Conservation (phyloP, 2,113 vertebrate species). For the Orthonyx spaldingii region DNA sequence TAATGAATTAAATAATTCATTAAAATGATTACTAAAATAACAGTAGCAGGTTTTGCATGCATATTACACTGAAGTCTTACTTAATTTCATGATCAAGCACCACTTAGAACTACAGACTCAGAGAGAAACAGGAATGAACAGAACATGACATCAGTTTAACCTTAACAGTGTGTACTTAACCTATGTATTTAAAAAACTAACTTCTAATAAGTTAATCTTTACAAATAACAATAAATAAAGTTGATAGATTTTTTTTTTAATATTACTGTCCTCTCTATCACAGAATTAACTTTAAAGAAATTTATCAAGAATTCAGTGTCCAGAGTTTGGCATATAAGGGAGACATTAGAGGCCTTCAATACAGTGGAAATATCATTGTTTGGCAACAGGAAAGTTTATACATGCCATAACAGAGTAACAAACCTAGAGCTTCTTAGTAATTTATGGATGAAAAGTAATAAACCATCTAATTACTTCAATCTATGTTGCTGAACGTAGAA, state of each 20-base stretch:
- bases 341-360: neutral
- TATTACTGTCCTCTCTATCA: neutral
- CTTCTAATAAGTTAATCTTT: neutral
- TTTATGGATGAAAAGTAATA: neutral
- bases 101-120: neutral
- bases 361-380: neutral
- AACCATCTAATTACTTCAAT: constrained; percentile 25
- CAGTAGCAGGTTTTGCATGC: neutral
- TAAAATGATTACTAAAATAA: neutral
- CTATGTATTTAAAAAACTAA: neutral
- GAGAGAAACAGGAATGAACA: neutral
- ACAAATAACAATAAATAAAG: neutral
- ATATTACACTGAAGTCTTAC: neutral
- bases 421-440: neutral
- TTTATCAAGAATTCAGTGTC: neutral
- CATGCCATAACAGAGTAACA: neutral
- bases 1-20: too few species aligned
- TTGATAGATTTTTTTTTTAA: neutral
- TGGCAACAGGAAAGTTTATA: neutral
- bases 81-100: neutral
- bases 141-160: neutral
- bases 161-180: neutral
- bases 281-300: neutral
- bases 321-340: neutral
- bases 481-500: neutral